These are phyloP conservation scores for Microtus richardsoni DNA, from an alignment of 2,113 vertebrate species.

Conservation along the genomic window DNA sequence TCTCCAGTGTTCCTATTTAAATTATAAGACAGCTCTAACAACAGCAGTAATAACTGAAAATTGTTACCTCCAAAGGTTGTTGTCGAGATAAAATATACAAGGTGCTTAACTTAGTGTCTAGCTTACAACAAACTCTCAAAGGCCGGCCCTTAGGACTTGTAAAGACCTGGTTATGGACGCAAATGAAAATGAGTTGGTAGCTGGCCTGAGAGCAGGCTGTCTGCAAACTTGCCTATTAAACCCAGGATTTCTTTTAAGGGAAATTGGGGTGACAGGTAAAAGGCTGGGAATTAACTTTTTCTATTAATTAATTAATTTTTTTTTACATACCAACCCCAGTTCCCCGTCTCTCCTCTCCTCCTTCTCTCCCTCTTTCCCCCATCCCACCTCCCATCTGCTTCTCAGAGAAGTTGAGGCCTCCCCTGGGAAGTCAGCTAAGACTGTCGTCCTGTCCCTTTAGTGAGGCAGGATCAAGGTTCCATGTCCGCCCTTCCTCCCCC, in stretches of 20 bases:
- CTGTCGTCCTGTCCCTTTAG: too few relatives aligned
- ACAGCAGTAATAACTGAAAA: slow-evolving; percentile 1
- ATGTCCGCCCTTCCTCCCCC: too few relatives aligned
- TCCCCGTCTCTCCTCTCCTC: too few relatives aligned
- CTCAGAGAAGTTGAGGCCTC: too few relatives aligned
- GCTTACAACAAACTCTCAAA: slow-evolving; percentile 26
- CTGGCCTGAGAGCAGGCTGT: not conserved
- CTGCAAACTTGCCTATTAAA: not conserved
- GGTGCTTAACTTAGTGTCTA: not conserved
- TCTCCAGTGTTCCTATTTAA: slow-evolving; percentile 7
- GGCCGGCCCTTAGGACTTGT: not conserved
- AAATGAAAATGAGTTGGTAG: not conserved
- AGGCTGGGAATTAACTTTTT: not conserved
- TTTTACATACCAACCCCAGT: too few relatives aligned
- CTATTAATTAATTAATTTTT: too few relatives aligned
- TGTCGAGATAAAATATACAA: not conserved
- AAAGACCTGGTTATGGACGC: not conserved
- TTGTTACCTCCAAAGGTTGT: not conserved
- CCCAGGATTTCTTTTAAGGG: not conserved
- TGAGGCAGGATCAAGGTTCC: too few relatives aligned
- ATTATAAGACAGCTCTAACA: not conserved
- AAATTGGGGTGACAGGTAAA: not conserved
- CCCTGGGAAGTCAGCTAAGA: too few relatives aligned
- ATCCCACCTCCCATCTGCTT: too few relatives aligned
- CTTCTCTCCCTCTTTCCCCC: too few relatives aligned